Evolutionary conservation across 2,113 vertebrate species (phyloP).

Genomic region (Caranx melampygus): DNA sequence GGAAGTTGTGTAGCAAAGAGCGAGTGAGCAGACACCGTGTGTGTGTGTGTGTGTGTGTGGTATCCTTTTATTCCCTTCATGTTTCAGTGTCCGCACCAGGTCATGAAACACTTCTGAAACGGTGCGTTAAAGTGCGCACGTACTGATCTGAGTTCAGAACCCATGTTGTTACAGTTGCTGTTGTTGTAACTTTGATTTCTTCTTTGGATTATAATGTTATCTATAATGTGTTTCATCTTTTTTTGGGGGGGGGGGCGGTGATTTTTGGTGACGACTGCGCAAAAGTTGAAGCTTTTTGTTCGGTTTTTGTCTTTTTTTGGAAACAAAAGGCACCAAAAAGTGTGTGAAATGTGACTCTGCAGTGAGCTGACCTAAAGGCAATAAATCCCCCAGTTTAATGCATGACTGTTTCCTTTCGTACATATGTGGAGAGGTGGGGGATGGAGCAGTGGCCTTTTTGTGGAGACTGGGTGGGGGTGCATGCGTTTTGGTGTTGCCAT

Average conservation of each 20-base stretch:
- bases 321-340: slow-evolving; percentile 74
- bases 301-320: neutral
- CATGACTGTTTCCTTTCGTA: slow-evolving; percentile 95
- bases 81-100: neutral
- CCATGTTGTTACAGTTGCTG: neutral
- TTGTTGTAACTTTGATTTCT: neutral
- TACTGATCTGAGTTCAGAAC: neutral
- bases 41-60: neutral
- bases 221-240: too few relatives aligned
- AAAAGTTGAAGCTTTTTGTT: neutral
- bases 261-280: neutral
- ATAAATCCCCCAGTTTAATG: slow-evolving; percentile 94
- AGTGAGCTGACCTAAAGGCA: slow-evolving; percentile 88
- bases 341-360: slow-evolving; percentile 83
- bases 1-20: too few relatives aligned
- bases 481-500: slow-evolving; percentile 76
- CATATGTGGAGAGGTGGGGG: slow-evolving; percentile 86
- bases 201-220: neutral
- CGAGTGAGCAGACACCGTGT: neutral
- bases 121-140: neutral
- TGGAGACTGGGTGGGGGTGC: slow-evolving; percentile 78
- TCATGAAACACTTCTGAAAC: neutral
- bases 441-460: slow-evolving; percentile 79
- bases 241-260: too few relatives aligned
- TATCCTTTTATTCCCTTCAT: neutral